Evolutionary conservation across 2,888 invertebrate genomes (phyloP), one percentile per base, ranked within the genome.

Genomic region (Erannis defoliaria): DNA sequence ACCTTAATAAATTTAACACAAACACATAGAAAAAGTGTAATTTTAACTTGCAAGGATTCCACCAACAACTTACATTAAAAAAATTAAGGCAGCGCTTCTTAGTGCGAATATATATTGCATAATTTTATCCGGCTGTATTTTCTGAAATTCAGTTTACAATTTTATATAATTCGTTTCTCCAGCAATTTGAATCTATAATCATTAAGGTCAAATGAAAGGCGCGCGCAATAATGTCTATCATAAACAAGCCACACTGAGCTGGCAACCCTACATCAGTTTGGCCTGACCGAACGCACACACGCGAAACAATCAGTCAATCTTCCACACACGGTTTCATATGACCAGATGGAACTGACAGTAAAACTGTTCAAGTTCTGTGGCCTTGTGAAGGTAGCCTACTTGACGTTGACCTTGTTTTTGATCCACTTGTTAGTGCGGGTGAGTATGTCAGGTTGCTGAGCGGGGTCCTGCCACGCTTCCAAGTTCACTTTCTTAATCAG

Each of bases 361-460:
- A 37, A 9, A 37, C 16, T 38, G 38, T 6, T 38, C 10, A 9
- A 18, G 38, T 18, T 10, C 10, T 9, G 18, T 19, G 38, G 18
- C 38, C 16, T 19, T 38, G 10, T 4, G 8, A 12, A 1, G 14
- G 19, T 12, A 14, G 19, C 49, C 16, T 59, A 64, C 40, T 58
- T 66, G 1, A 77, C 75, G 42, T 64, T 79, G 43, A 92, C 91
- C 74, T 88, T 90, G 67, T 85, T 86, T 74, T 91, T 92, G 66
- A 93, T 82, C 93, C 93, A 93, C 53, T 88, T 90, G 72, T 80
- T 92, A 55, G 93, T 93, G 59, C 91, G 86, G 0, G 90, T 87
- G 1, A 93, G 72, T 29, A 93, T 88, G 70, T 92, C 92, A 0
- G 90, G 90, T 43, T 85, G 81, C 61, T 85, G 76, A 0, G 84